Evolutionary conservation across 2,888 invertebrate genomes (phyloP), one percentile per base, ranked within the genome.

Genomic region (Dinocampus coccinellae): DNA sequence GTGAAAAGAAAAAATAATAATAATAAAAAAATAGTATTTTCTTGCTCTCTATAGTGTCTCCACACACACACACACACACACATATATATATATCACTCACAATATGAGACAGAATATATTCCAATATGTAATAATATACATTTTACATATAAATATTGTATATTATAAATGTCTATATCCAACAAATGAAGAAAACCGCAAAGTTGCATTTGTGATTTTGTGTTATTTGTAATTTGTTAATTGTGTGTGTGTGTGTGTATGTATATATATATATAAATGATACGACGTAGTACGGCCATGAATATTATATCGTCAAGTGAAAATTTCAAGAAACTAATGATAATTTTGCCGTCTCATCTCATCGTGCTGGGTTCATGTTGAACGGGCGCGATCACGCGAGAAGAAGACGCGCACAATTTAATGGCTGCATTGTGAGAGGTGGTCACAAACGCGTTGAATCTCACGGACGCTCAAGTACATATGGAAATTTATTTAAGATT

Each of bases 401-500:
- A 70, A 73, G 58, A 9, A 24, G 39, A 39, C 20, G 39, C 33
- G 72, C 68, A 47, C 47, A 73, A 60, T 72, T 77, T 77, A 77
- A 77, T 77, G 72, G 75, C 68, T 67, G 73, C 65, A 77, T 74
- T 74, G 75, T 75, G 69, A 53, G 66, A 36, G 26, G 75, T 75
- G 71, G 33, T 57, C 22, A 20, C 47, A 64, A 72, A 39, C 39
- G 64, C 26, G 29, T 58, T 24, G 55, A 61, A 70, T 68, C 65
- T 60, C 26, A 66, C 70, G 52, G 42, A 65, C 58, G 53, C 33
- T 22, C 55, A 39, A 55, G 55, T 78, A 69, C 76, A 78, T 82
- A 84, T 85, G 84, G 81, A 84, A 84, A 85, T 85, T 83, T 84
- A 84, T 84, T 84, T 83, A 77, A 72, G 77, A 69, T 74, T 75